Percentiles rank a stretch among this genome's conserved stretches.
Conservation (phyloP, 1,140 invertebrate genomes). For the Druon quercuslanigerum region DNA sequence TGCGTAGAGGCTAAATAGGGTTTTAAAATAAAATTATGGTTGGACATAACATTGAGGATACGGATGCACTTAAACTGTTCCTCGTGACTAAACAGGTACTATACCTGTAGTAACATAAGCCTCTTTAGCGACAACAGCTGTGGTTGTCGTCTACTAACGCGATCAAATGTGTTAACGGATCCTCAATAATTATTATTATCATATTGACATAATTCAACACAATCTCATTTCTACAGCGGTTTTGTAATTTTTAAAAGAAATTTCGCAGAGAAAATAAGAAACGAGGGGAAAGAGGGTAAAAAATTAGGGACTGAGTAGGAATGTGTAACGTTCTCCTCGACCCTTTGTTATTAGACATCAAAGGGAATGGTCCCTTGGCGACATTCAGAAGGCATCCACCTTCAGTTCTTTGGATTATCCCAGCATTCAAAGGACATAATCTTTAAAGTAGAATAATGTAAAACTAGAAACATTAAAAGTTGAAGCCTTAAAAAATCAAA, state of each 20-base stretch:
- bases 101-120: neutral
- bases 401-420: neutral
- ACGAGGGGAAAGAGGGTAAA: neutral
- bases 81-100: neutral
- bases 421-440: neutral
- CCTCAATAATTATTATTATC: too few relatives aligned
- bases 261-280: neutral
- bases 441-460: neutral
- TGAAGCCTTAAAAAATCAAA: too few relatives aligned
- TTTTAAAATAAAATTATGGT: neutral
- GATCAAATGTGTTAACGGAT: neutral
- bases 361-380: constrained; percentile 12
- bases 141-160: neutral
- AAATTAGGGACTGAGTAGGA: neutral
- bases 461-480: too few relatives aligned
- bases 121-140: neutral
- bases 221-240: too few relatives aligned
- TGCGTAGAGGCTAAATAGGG: neutral
- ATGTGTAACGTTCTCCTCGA: constrained; percentile 10
- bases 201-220: too few relatives aligned
- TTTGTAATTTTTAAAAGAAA: neutral
- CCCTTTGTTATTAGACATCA: constrained; percentile 30
- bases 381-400: constrained; percentile 17
- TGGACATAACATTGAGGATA: neutral
- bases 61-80: neutral